phyloP scores from a whole-genome alignment of 1,140 invertebrate genomes.

The Mactra quadrangularis region DNA sequence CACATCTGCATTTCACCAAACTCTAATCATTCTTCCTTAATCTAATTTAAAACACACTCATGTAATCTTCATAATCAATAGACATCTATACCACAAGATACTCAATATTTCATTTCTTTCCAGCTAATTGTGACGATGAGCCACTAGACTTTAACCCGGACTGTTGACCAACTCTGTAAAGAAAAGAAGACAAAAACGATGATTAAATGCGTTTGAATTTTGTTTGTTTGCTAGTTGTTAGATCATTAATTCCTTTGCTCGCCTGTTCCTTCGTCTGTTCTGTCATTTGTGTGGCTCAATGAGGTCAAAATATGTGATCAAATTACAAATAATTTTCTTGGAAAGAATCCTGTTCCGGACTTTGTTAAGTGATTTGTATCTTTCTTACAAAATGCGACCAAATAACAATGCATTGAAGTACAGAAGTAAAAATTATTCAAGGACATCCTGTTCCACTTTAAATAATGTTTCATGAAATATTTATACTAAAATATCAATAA shows the following conservation, averaged over 20 bases:
- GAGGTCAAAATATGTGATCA: background rate
- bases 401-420: no score
- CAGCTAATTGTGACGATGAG: constrained; percentile 41
- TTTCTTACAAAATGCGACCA: no score
- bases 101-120: constrained; percentile 32
- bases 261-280: background rate
- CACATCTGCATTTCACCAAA: no score
- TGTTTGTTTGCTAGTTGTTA: background rate
- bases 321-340: background rate
- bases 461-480: no score
- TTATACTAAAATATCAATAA: no score
- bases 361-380: no score
- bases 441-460: no score
- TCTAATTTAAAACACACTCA: no score
- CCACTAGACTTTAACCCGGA: constrained; percentile 42
- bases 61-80: no score
- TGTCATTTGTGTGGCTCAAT: background rate
- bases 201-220: background rate
- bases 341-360: background rate
- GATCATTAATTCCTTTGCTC: background rate
- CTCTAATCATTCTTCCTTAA: no score
- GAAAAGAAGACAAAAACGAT: background rate
- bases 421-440: no score
- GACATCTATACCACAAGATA: no score
- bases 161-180: constrained; percentile 29